These are phyloP conservation scores for Chalcis sispes DNA, from an alignment of 2,888 invertebrate genomes.

Conservation along the genomic window DNA sequence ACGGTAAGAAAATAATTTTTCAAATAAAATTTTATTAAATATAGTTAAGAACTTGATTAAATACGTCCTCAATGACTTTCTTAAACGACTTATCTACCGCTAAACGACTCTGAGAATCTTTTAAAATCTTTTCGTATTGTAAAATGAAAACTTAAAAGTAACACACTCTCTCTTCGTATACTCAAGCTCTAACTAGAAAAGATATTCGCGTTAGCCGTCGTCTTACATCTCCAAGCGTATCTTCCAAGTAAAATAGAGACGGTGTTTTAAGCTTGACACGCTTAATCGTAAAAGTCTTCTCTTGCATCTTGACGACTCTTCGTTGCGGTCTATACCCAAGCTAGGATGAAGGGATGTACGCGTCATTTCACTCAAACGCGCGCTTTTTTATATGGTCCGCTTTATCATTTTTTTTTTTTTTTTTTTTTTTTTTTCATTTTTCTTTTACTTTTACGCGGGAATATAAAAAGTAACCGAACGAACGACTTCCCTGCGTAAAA, in stretches of 20 bases:
- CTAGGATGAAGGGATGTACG: constrained; percentile 3
- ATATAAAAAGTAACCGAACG: constrained; percentile 29
- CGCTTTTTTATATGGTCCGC: constrained; percentile 34
- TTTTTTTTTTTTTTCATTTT: neutral
- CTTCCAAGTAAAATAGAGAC: neutral
- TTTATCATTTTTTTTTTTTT: no score
- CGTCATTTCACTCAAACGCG: constrained; percentile 39
- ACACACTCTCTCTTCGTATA: neutral
- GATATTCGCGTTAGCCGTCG: neutral
- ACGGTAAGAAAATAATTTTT: no score
- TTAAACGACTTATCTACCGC: no score
- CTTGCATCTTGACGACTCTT: constrained; percentile 20
- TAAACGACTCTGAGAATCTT: no score
- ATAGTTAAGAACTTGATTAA: no score
- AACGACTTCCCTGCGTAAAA: neutral
- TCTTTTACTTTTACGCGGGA: neutral
- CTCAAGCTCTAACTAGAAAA: neutral
- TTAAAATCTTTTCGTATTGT: no score
- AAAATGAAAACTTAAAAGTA: no score
- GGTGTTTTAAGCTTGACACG: neutral
- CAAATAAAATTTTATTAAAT: no score
- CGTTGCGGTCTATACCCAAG: neutral
- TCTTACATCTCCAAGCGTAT: neutral
- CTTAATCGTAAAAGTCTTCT: constrained; percentile 42
- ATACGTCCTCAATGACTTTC: no score